These are phyloP conservation scores for Actinia tenebrosa DNA, from an alignment of 64 coral and sea anemone species.

Conservation along the genomic window DNA sequence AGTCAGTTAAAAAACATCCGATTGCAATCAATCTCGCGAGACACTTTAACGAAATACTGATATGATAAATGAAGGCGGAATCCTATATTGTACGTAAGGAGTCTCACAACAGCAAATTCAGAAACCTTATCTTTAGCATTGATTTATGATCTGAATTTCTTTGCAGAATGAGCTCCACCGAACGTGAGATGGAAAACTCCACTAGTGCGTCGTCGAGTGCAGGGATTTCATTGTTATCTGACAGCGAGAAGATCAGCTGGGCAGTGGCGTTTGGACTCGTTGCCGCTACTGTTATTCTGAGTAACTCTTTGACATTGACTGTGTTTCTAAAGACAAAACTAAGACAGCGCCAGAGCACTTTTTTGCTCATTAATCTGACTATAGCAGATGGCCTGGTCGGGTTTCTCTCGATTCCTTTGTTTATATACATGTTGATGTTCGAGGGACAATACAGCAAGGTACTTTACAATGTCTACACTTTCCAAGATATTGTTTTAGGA, in stretches of 20 bases:
- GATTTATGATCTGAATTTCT: slow-evolving; percentile 2
- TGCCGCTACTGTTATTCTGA: neutral
- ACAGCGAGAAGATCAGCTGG: neutral
- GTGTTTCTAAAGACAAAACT: neutral
- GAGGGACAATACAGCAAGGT: neutral
- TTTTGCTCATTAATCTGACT: neutral
- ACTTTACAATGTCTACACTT: neutral
- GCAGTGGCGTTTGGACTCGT: neutral
- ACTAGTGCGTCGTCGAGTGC: neutral
- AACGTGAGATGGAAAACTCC: neutral
- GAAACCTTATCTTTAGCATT: neutral
- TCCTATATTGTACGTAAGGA: neutral
- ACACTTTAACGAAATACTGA: neutral
- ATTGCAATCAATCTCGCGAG: neutral
- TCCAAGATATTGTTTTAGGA: slow-evolving; percentile 12
- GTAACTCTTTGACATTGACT: slow-evolving; percentile 8
- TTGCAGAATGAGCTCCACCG: neutral
- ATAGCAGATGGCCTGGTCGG: slow-evolving; percentile 11
- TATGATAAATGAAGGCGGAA: neutral
- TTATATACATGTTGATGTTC: slow-evolving; percentile 9
- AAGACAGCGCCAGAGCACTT: neutral
- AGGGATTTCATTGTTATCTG: neutral
- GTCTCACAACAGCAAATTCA: neutral
- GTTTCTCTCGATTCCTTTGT: neutral
- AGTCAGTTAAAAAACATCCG: neutral